Conservation (phyloP, 2,113 vertebrate genomes). For the Odontophorus gujanensis region DNA sequence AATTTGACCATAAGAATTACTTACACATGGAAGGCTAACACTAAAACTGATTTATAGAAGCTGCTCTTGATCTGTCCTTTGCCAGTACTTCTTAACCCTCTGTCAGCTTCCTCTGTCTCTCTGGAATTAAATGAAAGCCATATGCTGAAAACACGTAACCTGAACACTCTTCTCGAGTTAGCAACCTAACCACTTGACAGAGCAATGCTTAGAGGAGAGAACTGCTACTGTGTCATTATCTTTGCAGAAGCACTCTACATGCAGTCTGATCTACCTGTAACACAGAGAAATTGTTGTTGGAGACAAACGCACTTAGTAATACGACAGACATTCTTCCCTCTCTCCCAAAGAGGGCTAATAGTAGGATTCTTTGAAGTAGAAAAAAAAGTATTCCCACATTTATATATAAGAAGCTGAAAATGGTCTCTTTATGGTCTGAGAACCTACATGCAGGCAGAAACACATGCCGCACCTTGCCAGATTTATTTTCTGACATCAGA, state of each 20-base stretch:
- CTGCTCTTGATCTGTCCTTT: neutral
- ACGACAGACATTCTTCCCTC: neutral
- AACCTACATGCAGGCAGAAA: neutral
- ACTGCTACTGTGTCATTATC: neutral
- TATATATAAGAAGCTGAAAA: neutral
- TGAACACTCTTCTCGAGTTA: neutral
- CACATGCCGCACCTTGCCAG: neutral
- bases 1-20: neutral
- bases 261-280: neutral
- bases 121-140: conserved; percentile 12
- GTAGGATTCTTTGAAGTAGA: neutral
- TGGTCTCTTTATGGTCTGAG: neutral
- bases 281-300: neutral
- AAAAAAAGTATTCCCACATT: neutral
- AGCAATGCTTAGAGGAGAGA: neutral
- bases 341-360: neutral
- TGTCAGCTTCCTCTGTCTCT: neutral
- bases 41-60: neutral
- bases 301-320: neutral
- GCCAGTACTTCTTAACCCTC: neutral
- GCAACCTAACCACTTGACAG: neutral
- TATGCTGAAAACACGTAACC: neutral
- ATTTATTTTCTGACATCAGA: neutral
- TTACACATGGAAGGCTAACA: neutral
- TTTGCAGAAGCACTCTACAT: neutral